These are phyloP conservation scores for Psylliodes chrysocephalus DNA, from an alignment of 2,888 invertebrate genomes.

Conservation along the genomic window DNA sequence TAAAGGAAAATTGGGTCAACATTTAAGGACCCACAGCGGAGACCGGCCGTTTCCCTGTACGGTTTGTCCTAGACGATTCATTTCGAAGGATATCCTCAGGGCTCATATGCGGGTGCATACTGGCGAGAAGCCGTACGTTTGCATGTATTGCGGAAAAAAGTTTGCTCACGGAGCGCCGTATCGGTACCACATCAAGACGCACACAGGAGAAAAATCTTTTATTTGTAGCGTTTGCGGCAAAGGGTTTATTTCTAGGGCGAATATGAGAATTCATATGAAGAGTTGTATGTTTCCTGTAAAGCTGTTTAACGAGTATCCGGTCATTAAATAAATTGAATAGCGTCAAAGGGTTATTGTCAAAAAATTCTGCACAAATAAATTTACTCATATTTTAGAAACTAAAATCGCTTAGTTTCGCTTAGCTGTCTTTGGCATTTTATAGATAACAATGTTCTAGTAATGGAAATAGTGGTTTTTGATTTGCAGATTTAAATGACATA, in stretches of 20 bases:
- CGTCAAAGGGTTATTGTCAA: too few relatives aligned
- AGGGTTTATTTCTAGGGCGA: slow-evolving; percentile 43
- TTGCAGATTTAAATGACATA: too few relatives aligned
- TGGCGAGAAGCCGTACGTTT: slow-evolving; percentile 52
- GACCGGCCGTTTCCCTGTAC: slow-evolving; percentile 62
- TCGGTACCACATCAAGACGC: slow-evolving; percentile 70
- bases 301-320: slow-evolving; percentile 17
- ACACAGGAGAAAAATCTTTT: slow-evolving; percentile 69
- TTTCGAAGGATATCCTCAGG: slow-evolving; percentile 68
- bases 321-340: slow-evolving; percentile 27
- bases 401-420: too few relatives aligned
- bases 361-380: too few relatives aligned
- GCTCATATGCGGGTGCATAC: slow-evolving; percentile 54
- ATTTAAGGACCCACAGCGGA: slow-evolving; percentile 66
- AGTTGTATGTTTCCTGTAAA: slow-evolving; percentile 49
- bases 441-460: too few relatives aligned
- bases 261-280: slow-evolving; percentile 51
- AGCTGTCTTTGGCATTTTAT: too few relatives aligned
- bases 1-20: slow-evolving; percentile 59
- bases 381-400: too few relatives aligned
- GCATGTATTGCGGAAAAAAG: slow-evolving; percentile 54
- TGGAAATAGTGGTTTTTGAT: too few relatives aligned
- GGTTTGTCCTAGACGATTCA: slow-evolving; percentile 61
- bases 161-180: slow-evolving; percentile 68
- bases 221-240: slow-evolving; percentile 52